These are phyloP conservation scores for Heliconius sara DNA, from an alignment of 2,888 invertebrate species.

Conservation along the genomic window DNA sequence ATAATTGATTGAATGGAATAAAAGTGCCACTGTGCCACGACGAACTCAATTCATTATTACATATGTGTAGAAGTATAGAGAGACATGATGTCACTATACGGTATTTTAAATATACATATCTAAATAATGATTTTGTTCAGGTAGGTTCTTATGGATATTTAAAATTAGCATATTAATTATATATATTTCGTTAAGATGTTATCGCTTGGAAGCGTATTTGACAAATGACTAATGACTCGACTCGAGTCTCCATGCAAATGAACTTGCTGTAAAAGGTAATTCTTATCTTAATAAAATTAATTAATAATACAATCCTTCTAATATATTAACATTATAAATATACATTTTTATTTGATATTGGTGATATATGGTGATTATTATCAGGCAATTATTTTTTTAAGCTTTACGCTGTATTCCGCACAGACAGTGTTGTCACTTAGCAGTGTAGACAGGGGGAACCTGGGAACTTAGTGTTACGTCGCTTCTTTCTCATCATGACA, in stretches of 20 bases:
- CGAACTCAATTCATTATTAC: too few species aligned
- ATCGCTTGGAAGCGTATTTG: conserved; percentile 19
- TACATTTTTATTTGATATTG: not conserved
- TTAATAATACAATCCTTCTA: not conserved
- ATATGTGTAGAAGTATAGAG: too few species aligned
- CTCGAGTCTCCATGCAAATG: conserved; percentile 1
- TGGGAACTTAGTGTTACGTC: too few species aligned
- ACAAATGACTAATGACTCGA: conserved; percentile 29
- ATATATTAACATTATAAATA: not conserved
- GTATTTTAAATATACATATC: not conserved
- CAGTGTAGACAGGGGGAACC: not conserved
- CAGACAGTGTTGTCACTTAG: too few species aligned
- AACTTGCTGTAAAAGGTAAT: conserved; percentile 20
- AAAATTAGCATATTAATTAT: conserved; percentile 26
- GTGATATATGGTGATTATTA: not conserved
- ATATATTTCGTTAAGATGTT: conserved; percentile 25
- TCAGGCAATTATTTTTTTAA: too few species aligned
- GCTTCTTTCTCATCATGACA: not conserved
- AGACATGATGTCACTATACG: not conserved
- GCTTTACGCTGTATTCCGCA: not conserved
- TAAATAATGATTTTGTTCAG: conserved; percentile 14
- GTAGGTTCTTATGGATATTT: conserved; percentile 2
- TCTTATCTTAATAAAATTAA: conserved; percentile 19
- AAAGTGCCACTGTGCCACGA: too few species aligned
- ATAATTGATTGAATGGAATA: too few species aligned